These are phyloP conservation scores for Amorpha juglandis DNA, from an alignment of 2,888 invertebrate species.

Conservation along the genomic window DNA sequence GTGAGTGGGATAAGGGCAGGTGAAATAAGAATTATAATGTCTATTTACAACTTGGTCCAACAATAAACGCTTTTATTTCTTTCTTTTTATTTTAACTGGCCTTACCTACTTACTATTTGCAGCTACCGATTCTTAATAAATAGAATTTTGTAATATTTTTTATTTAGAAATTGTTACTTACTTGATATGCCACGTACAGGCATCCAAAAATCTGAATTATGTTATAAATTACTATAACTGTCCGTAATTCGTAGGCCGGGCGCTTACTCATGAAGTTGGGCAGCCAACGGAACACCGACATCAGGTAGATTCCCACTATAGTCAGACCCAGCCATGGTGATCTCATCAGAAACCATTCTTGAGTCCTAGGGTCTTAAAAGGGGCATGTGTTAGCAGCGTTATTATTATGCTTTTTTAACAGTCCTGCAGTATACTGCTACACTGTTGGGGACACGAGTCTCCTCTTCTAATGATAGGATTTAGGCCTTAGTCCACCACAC, in stretches of 20 bases:
- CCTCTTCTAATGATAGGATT: too few species aligned
- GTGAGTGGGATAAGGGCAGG: too few species aligned
- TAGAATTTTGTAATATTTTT: background rate
- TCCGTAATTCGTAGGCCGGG: conserved; percentile 86
- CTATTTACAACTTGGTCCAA: too few species aligned
- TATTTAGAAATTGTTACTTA: conserved; percentile 49
- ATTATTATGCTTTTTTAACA: background rate
- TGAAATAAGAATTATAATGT: too few species aligned
- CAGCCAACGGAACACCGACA: conserved; percentile 87
- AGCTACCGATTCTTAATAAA: too few species aligned
- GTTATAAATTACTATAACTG: conserved; percentile 87
- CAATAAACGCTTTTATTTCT: too few species aligned
- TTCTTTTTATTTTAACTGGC: too few species aligned
- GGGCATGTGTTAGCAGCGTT: conserved; percentile 18
- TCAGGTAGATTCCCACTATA: conserved; percentile 85
- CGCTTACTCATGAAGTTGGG: conserved; percentile 88
- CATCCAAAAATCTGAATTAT: conserved; percentile 87
- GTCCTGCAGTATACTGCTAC: too few species aligned
- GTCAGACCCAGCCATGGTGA: conserved; percentile 87
- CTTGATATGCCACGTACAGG: conserved; percentile 84
- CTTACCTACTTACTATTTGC: too few species aligned
- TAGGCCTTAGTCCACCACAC: too few species aligned
- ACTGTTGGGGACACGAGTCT: too few species aligned
- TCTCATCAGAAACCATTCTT: conserved; percentile 88
- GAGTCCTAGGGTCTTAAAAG: conserved; percentile 85